Base-by-base conservation (phyloP, 2,797 vertebrate species). In the Sparus aurata region DNA sequence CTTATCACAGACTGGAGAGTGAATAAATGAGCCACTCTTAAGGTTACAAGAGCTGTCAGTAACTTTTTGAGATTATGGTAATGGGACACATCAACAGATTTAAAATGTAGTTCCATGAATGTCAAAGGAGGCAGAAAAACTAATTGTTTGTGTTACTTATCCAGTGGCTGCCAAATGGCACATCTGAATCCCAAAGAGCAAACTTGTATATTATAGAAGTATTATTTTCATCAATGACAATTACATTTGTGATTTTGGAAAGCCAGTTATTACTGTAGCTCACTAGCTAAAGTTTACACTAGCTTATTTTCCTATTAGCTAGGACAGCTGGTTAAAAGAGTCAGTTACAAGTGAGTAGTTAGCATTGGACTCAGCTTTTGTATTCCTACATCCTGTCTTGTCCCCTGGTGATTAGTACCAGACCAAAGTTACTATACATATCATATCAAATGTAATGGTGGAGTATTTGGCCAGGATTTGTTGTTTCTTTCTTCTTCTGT, bases 1-100 rank as follows among this genome's bases (percentile, higher is more conserved):
- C 84, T 91, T 89, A 92, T 91, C 87, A 76, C 72, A 25, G 60
- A 23, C 72, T 77, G 75, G 79, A 76, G 80, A 70, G 85, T n/a
- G 68, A 87, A 79, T 88, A 82, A 88, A 85, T 69, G 69, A 82
- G 77, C 65, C 53, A 17, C 85, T 81, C 80, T 81, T 80, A 13
- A 67, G 17, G 45, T 61, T n/a, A 66, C 55, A 34, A 72, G 76
- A 78, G 82, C 72, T 79, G 80, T 77, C 82, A 17, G 57, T 79
- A 62, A 61, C n/a, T 9, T 49, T 75, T 68, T 7, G 43, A 77
- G 70, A 79, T 55, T 55, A 52, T 3, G 7, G 58, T 55, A 54
- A n/a, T 47, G 55, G 23, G 22, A 47, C 49, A 20, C 2, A 20
- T 13, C 10, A 55, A 38, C n/a, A 59, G 54, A 59, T 62, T 34